A percentile compares a stretch with the other conserved stretches of the same genome.
Evolutionary conservation across 1,140 invertebrate species (phyloP).

Genomic region (Aphis craccivora): DNA sequence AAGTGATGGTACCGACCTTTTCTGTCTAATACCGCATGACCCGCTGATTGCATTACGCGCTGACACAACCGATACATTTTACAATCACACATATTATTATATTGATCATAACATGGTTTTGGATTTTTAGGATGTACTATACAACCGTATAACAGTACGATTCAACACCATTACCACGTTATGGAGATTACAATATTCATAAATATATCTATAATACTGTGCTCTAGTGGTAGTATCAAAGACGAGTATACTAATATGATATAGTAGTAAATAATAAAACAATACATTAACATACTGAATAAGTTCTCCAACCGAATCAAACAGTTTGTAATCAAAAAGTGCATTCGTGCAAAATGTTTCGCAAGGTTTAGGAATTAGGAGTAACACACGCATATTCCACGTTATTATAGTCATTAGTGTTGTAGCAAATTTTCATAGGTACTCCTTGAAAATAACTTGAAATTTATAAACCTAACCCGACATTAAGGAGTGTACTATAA

Average conservation of each 20-base stretch:
- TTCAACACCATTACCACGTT: not conserved
- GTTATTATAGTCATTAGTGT: constrained; percentile 15
- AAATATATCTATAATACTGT: not conserved
- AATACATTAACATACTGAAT: not conserved
- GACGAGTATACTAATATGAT: no score
- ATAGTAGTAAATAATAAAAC: not conserved
- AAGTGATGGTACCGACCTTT: not conserved
- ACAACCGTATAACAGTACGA: not conserved
- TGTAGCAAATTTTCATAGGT: not conserved
- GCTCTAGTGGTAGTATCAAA: not conserved
- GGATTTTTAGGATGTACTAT: not conserved
- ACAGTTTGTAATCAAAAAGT: not conserved
- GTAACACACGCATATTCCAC: not conserved
- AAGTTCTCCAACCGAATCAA: not conserved
- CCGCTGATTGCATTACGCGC: not conserved
- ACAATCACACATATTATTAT: not conserved
- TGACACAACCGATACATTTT: no score
- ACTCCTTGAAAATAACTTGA: not conserved
- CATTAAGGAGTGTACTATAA: not conserved
- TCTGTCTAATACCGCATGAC: not conserved
- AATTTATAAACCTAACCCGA: not conserved
- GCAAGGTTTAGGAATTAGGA: not conserved
- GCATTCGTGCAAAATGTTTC: not conserved
- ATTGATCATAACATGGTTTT: not conserved
- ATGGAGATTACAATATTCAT: not conserved